Base-by-base conservation (phyloP, 2,888 invertebrate genomes). In the Cotesia congregata region DNA sequence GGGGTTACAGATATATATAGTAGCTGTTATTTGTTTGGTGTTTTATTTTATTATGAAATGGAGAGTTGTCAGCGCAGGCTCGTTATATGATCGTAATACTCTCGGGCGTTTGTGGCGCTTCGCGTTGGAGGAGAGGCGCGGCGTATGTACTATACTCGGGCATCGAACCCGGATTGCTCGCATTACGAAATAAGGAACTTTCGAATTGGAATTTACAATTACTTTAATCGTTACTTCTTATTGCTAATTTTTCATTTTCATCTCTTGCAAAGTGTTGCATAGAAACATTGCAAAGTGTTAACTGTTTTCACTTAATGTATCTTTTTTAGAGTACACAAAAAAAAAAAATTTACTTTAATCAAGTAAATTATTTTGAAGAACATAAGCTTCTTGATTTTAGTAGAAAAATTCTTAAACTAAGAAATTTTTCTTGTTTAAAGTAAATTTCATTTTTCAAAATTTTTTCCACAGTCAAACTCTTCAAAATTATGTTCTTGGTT, bases 101-200 rank as follows among this genome's bases (percentile, higher is more conserved):
- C 17, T 68, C 38, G 60, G 68, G 67, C 60, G 61, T 59, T 59
- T 61, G 62, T 77, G 77, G 77, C 77, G 77, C 77, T 79, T 77
- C 70, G 78, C 76, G 77, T 79, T 76, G 80, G 77, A 76, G 78
- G 76, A 75, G 79, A 79, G 80, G 78, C 80, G 78, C 77, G 80
- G 77, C 78, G 70, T 30, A 71, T 76, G 38, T 70, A 71, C 74
- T 73, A 76, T 39, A 61, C 38, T 68, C 83, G 86, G 85, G 80
- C 86, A 79, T 85, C 85, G 86, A 86, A 86, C 85, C 83, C 85
- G 82, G 85, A 82, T 82, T 82, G 83, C 80, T 83, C 84, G 80
- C 82, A 77, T 86, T 86, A 84, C 83, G 86, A 86, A 86, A 86
- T 85, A 80, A 84, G 85, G 85, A 86, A 86, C 86, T 86, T 83